These are phyloP conservation scores for Burhinus oedicnemus DNA, from an alignment of 2,113 vertebrate genomes.

Conservation along the genomic window DNA sequence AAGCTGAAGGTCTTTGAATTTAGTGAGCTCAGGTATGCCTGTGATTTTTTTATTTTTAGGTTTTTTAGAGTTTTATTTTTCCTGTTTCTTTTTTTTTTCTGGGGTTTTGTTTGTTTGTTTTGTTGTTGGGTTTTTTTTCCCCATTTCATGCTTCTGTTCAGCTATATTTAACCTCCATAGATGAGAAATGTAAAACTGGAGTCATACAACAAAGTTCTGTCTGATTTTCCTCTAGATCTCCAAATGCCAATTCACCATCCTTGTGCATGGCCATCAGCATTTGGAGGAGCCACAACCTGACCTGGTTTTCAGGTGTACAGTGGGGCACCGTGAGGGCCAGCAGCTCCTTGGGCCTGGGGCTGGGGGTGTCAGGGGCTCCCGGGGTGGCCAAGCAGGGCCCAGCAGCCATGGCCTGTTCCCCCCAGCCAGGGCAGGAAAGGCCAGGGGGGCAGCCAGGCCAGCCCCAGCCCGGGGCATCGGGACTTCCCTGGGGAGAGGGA, in stretches of 20 bases:
- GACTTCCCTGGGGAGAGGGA: no score
- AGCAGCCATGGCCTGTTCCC: no score
- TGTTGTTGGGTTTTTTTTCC: not conserved
- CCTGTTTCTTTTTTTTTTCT: no score
- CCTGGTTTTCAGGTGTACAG: no score
- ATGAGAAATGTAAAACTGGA: not conserved
- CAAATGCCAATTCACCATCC: not conserved
- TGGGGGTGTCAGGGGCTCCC: not conserved
- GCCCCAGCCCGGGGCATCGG: no score
- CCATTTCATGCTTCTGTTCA: not conserved
- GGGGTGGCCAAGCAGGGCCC: no score
- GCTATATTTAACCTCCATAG: not conserved
- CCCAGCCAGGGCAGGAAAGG: not conserved
- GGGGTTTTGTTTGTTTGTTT: not conserved
- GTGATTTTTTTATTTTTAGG: not conserved
- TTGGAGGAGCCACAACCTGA: not conserved
- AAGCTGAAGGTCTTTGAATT: not conserved
- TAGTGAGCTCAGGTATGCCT: not conserved
- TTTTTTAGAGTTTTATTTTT: not conserved
- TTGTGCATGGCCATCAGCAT: fast-evolving
- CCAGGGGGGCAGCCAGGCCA: fast-evolving
- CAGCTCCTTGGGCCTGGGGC: not conserved
- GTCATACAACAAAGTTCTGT: not conserved
- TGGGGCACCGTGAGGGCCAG: fast-evolving
- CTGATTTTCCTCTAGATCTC: not conserved